Base-by-base conservation (phyloP, 2,888 invertebrate genomes). In the Acanthosepion lycidas region DNA sequence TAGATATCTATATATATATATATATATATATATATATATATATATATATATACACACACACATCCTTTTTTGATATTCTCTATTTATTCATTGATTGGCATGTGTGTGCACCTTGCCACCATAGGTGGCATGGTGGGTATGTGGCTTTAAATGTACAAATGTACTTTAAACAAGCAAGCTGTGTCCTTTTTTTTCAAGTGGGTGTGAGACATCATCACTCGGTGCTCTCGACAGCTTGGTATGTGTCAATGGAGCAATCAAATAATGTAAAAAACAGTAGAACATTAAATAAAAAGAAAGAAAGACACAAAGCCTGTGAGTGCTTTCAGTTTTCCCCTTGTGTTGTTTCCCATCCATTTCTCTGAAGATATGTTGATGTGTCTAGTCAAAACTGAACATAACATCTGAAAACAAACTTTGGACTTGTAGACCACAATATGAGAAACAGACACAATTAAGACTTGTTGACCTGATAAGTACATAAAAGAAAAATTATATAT, bases 321-420 rank as follows among this genome's bases (percentile, higher is more conserved):
- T 64, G 64, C 26, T 64, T 64, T n/a, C n/a, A 2, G 15, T 9
- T n/a, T n/a, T 9, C 28, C 78, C n/a, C 78, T 12, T 33, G n/a
- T 23, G 33, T 78, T 94, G 59, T 51, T n/a, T 94, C 26, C 59
- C 55, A 94, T 55, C 59, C 55, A 12, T n/a, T 15, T 53, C 94
- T 94, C 18, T 94, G 48, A 28, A 94, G 59, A 94, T 51, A n/a
- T 51, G 59, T 59, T 94, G 94, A 53, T 53, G 26, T n/a, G 15
- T 51, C 28, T 15, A 94, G 59, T 48, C 28, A 59, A 94, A 55
- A 33, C 94, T 48, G 53, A 94, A 42, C 92, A 49, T n/a, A 94
- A 53, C 48, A 64, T 9, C 23, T 78, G n/a, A 78, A 78, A 78
- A 12, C 78, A 28, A 78, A 59, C 59, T 59, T 94, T 94, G 51